These are phyloP conservation scores for Megamerina dolium DNA, from an alignment of 2,888 invertebrate genomes.

Conservation along the genomic window DNA sequence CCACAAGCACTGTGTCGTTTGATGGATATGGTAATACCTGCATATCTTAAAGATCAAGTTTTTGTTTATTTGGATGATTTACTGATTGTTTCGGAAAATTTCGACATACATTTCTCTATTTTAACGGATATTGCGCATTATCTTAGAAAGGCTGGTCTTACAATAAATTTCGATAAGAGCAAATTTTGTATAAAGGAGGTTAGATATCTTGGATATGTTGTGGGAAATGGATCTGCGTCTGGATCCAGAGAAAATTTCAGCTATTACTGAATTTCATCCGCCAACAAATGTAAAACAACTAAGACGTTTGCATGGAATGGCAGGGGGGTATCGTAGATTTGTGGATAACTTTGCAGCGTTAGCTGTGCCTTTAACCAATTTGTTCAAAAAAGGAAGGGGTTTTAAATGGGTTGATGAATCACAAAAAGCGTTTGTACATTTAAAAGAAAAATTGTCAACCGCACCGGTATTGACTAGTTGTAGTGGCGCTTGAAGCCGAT, in stretches of 20 bases:
- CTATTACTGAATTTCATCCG: constrained; percentile 1
- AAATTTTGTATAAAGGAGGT: too few species aligned
- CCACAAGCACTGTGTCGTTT: too few species aligned
- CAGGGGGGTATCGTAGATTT: constrained; percentile 10
- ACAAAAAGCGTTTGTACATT: neutral
- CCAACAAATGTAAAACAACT: constrained; percentile 5
- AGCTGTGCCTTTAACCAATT: constrained; percentile 3
- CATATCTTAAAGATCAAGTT: too few species aligned
- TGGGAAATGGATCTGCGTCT: constrained; percentile 2
- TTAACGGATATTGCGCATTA: too few species aligned
- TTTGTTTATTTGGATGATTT: too few species aligned
- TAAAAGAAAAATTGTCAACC: neutral
- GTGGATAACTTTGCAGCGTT: constrained; percentile 5
- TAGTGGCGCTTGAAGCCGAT: too few species aligned
- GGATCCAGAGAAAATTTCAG: constrained; percentile 5
- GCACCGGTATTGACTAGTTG: neutral
- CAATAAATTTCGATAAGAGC: neutral
- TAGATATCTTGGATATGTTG: constrained; percentile 8
- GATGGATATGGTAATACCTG: too few species aligned
- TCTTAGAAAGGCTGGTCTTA: neutral
- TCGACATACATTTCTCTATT: too few species aligned
- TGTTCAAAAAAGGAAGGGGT: neutral
- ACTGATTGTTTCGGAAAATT: too few species aligned
- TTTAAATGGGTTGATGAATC: neutral
- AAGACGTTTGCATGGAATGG: constrained; percentile 6